Evolutionary conservation across 53 echinoderm and acorn worm genomes (phyloP), one percentile per base, ranked within the genome.

Genomic region (Echinarachnius parma): DNA sequence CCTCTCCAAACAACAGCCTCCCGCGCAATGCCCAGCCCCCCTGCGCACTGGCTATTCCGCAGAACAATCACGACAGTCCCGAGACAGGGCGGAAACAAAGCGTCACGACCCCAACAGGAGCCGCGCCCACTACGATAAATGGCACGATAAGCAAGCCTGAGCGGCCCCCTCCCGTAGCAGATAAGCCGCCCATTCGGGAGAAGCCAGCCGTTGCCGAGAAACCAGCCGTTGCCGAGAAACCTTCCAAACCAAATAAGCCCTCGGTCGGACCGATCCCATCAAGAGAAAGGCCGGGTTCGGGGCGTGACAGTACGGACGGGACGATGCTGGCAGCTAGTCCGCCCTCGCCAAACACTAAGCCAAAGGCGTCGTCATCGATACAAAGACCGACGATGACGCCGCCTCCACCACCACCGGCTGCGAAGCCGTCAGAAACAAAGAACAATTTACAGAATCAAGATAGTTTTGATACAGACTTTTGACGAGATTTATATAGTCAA

Each of bases 381-480:
- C 74, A 72, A 42, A 72, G 74, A 29, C 74, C 74, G 5, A 72
- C 57, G 9, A 72, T 45, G 46, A 5, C 46, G 37, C 74, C 74
- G 25, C 74, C 74, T 1, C 74, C 74, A n/a, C 74, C 74, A 0
- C 74, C 74, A 1, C 74, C 74, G 7, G 15, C 28, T 3, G 57
- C 57, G 0, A 72, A 72, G 56, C 35, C 72, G 26, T 2, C 39
- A 5, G 74, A 72, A 28, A 26, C 44, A 27, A 72, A 72, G 30
- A 57, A 72, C 39, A 9, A 25, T 55, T 26, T 57, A 1, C 34
- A 72, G 27, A 72, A 56, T 34, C 74, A 72, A 56, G 36, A 15
- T 26, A 72, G 57, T 24, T 72, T 56, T 42, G 74, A 72, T 56
- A 72, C 74, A 8, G 74, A 72, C 56, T 72, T 72, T 37, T 72